These are phyloP conservation scores for Crotalus helleri DNA, from an alignment of 2,113 vertebrate genomes.

Conservation along the genomic window DNA sequence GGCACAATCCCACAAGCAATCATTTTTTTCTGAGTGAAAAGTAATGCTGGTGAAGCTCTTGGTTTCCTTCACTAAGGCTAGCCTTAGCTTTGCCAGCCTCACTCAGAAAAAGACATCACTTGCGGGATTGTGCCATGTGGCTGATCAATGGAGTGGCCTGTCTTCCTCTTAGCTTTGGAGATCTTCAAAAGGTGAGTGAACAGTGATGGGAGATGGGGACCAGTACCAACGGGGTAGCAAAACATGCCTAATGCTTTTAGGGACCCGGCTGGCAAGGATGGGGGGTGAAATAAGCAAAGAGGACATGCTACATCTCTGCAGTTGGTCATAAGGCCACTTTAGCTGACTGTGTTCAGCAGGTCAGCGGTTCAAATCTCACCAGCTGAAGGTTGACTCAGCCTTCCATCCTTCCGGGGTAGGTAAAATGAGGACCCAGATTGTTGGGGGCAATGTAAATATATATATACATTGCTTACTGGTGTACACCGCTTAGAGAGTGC, in stretches of 20 bases:
- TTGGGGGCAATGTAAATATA: too few relatives aligned
- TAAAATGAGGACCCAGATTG: too few relatives aligned
- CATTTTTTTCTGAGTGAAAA: not conserved
- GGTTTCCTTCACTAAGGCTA: not conserved
- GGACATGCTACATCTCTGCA: not conserved
- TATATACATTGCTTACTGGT: too few relatives aligned
- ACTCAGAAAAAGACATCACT: not conserved
- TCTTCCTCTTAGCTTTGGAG: not conserved
- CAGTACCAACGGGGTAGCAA: not conserved
- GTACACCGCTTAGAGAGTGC: too few relatives aligned
- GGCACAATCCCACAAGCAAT: not conserved
- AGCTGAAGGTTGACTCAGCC: too few relatives aligned
- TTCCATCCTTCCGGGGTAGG: too few relatives aligned
- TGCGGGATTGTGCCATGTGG: not conserved
- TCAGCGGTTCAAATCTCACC: too few relatives aligned
- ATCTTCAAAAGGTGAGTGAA: not conserved
- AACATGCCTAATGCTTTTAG: not conserved
- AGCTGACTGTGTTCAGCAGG: too few relatives aligned
- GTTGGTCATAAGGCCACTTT: not conserved
- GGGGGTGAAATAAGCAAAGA: too few relatives aligned
- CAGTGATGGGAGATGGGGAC: not conserved
- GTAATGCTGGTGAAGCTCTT: not conserved
- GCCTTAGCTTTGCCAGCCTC: not conserved
- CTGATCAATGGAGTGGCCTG: not conserved
- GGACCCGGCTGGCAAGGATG: not conserved